These are phyloP conservation scores for Drosophila lacertosa DNA, from an alignment of 1,140 invertebrate species.

Conservation along the genomic window DNA sequence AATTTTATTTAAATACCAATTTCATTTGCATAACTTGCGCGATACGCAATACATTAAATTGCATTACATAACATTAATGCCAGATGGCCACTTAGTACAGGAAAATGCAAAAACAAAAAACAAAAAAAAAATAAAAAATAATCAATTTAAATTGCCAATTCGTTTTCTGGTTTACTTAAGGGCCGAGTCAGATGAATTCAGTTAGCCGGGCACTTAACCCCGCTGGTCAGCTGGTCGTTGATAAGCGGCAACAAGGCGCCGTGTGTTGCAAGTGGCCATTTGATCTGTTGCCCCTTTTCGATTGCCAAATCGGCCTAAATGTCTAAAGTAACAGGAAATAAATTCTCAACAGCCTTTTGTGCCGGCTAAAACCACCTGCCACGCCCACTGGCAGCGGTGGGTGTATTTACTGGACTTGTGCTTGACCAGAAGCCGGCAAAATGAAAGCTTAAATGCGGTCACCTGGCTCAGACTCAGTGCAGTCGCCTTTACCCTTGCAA, in stretches of 20 bases:
- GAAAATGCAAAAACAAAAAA: constrained; percentile 45
- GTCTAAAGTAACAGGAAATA: constrained; percentile 70
- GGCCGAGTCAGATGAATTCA: constrained; percentile 34
- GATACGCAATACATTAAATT: constrained; percentile 26
- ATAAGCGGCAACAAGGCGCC: constrained; percentile 46
- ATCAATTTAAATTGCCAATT: constrained; percentile 60
- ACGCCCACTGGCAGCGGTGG: constrained; percentile 31
- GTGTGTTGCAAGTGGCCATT: constrained; percentile 44
- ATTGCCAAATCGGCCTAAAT: constrained; percentile 66
- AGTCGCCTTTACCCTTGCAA: not conserved
- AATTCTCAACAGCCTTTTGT: constrained; percentile 67
- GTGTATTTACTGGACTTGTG: constrained; percentile 26
- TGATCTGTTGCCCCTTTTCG: constrained; percentile 57
- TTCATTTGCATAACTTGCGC: constrained; percentile 67
- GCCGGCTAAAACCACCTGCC: constrained; percentile 16
- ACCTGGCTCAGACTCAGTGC: constrained; percentile 28
- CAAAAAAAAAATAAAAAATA: too few relatives aligned
- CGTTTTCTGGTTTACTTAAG: constrained; percentile 25
- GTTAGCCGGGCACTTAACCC: constrained; percentile 41
- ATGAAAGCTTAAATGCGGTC: constrained; percentile 47
- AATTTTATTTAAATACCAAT: constrained; percentile 56
- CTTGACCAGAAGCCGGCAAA: constrained; percentile 31
- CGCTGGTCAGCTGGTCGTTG: constrained; percentile 31
- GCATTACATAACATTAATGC: constrained; percentile 54
- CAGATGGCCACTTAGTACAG: constrained; percentile 59